Evolutionary conservation across 2,797 vertebrate genomes (phyloP), one percentile per base, ranked within the genome.

Genomic region (Acanthiza pusilla): DNA sequence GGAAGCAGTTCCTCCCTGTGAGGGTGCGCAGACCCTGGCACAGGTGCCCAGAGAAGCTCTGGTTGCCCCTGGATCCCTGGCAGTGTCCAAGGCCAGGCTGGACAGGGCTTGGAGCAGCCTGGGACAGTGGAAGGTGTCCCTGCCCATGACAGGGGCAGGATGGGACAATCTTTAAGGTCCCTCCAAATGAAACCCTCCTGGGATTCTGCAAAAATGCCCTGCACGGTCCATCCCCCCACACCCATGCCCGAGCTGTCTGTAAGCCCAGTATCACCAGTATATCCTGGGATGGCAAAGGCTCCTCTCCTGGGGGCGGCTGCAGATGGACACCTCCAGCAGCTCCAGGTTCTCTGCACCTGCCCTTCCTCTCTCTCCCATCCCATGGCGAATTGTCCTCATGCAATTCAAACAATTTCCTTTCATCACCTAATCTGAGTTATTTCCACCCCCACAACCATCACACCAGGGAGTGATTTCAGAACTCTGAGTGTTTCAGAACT

Each of bases 41-140:
- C 27, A 45, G 16, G 0, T 60, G 21, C 38, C 18, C 32, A 38
- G 14, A 67, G 27, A 1, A 67, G 61, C 53, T 51, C 32, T 18
- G 43, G 27, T 38, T 58, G 53, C 27, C 10, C 8, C 45, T 38
- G 38, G 38, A 51, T 32, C 0, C 18, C 61, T 51, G 61, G 22
- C 0, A 67, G n/a, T 16, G 22, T 5, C 54, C n/a, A 45, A 67
- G 62, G 38, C 47, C 38, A 45, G 63, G n/a, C 0, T 75, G 62
- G 62, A 60, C 11, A 9, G 27, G 13, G n/a, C 38, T 36, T 16
- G 23, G 19, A 53, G 29, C n/a, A 38, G 0, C 12, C 1, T 38
- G 27, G n/a, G 12, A 1, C 2, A 2, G 40, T 11, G 23, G 47
- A 53, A 76, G 8, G 10, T 25, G 38, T 13, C 29, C 15, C 47